Conservation (phyloP, 1,140 invertebrate genomes). For the Aphis gossypii region DNA sequence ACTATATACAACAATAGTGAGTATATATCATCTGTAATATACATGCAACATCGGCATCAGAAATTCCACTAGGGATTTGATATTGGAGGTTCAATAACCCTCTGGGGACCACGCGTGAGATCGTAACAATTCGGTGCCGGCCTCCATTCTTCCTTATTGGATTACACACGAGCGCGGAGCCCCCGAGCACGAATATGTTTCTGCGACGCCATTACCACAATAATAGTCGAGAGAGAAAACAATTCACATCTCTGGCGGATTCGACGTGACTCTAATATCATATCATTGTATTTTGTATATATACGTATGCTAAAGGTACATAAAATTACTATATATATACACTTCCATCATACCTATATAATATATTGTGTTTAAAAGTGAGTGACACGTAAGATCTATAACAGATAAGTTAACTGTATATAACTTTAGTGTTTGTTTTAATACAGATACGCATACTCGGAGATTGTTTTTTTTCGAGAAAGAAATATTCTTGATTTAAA, state of each 20-base stretch:
- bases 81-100: constrained; percentile 18
- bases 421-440: too few relatives aligned
- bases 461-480: not conserved
- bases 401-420: too few relatives aligned
- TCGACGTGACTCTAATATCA: not conserved
- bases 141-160: not conserved
- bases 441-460: not conserved
- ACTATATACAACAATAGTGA: not conserved
- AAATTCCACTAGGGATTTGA: not conserved
- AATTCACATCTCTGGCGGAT: not conserved
- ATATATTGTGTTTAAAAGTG: not conserved
- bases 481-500: too few relatives aligned
- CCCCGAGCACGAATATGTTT: not conserved
- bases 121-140: not conserved
- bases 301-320: too few relatives aligned
- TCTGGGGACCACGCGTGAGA: not conserved
- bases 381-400: not conserved
- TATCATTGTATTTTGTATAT: not conserved
- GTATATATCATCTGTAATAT: not conserved
- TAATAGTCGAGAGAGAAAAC: not conserved
- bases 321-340: not conserved
- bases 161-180: not conserved
- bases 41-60: not conserved
- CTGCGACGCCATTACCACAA: not conserved
- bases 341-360: not conserved